Percentiles rank a stretch among this genome's conserved stretches.
Evolutionary conservation across 2,113 vertebrate species (phyloP).

Genomic region (Girardinichthys multiradiatus): DNA sequence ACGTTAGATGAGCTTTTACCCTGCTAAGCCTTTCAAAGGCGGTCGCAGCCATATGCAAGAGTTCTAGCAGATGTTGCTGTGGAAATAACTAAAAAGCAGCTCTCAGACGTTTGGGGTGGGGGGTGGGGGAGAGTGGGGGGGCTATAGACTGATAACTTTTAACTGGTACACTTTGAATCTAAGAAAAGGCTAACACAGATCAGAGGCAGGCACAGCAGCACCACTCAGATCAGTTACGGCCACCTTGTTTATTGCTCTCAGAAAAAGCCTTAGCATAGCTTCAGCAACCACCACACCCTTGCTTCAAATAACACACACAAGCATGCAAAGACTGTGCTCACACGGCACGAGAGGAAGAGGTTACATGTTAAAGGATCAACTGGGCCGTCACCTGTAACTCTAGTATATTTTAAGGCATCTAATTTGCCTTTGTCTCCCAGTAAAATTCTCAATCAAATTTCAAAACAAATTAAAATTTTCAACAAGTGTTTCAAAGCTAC

Average conservation of each 20-base stretch:
- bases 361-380: conserved; percentile 12
- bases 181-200: conserved; percentile 41
- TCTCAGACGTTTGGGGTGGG: conserved; percentile 50
- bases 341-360: conserved; percentile 2
- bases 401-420: not conserved
- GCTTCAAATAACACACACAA: conserved; percentile 14
- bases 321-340: not conserved
- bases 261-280: conserved; percentile 9
- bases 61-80: conserved; percentile 71
- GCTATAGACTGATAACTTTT: conserved; percentile 40
- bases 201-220: conserved; percentile 10
- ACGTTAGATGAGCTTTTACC: conserved; percentile 53
- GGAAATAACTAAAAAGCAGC: conserved; percentile 50
- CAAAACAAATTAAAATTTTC: not conserved
- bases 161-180: conserved; percentile 34
- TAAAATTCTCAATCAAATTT: not conserved
- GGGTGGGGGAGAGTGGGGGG: too few relatives aligned
- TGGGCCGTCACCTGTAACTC: not conserved
- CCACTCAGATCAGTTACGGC: conserved; percentile 25
- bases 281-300: conserved; percentile 9
- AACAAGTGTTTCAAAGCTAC: not conserved
- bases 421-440: not conserved
- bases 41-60: conserved; percentile 59
- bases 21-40: conserved; percentile 67
- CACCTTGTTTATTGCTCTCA: conserved; percentile 35